phyloP scores from a whole-genome alignment of 2,888 invertebrate genomes.

The Ochropleura leucogaster region DNA sequence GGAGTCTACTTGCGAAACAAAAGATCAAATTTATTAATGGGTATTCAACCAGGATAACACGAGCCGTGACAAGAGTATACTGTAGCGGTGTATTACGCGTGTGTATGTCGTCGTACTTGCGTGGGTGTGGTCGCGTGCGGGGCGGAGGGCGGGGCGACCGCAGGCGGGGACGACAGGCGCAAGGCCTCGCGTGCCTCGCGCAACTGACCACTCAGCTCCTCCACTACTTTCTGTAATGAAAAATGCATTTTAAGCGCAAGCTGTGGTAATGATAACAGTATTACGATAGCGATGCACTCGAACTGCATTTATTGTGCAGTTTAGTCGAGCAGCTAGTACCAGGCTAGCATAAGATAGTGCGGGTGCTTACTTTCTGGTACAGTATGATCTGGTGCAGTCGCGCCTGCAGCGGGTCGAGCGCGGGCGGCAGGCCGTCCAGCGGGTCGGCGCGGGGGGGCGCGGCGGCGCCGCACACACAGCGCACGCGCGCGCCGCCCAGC shows the following conservation, averaged over 20 bases:
- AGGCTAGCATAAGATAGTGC: not conserved
- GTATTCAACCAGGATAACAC: conserved; percentile 3
- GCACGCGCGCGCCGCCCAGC: conserved; percentile 62
- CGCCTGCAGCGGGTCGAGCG: conserved; percentile 93
- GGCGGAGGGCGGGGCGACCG: conserved; percentile 81
- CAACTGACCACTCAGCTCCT: conserved; percentile 94
- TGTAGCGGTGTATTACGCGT: conserved; percentile 1
- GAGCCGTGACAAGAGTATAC: not conserved
- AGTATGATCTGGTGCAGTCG: conserved; percentile 95
- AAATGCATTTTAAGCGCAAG: not conserved
- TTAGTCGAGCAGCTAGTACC: not conserved
- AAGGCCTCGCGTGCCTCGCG: conserved; percentile 94
- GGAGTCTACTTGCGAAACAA: not conserved
- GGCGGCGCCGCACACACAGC: conserved; percentile 70
- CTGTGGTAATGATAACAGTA: not conserved
- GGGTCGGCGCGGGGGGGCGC: conserved; percentile 88
- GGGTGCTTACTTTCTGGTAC: conserved; percentile 92
- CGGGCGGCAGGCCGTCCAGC: conserved; percentile 94
- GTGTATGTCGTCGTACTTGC: conserved; percentile 57
- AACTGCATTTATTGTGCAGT: not conserved
- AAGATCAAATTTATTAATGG: not conserved
- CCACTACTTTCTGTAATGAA: conserved; percentile 92
- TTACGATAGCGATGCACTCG: not conserved
- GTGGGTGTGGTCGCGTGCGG: conserved; percentile 88
- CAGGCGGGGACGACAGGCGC: conserved; percentile 77